phyloP scores from a whole-genome alignment of 2,888 invertebrate genomes.

The Nomada ruficornis region DNA sequence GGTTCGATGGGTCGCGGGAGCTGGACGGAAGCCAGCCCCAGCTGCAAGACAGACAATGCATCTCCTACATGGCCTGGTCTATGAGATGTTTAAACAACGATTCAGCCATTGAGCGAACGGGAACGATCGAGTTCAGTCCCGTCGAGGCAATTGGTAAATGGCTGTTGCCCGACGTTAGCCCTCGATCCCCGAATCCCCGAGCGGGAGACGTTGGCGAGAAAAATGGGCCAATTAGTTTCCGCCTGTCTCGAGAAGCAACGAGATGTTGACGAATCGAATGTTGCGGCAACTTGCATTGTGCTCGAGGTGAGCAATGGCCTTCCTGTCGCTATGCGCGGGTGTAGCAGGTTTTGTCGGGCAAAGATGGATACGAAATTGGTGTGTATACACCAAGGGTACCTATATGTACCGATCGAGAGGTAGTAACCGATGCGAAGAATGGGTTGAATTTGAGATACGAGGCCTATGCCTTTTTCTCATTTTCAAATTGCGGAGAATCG shows the following conservation, averaged over 20 bases:
- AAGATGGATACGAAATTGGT: not conserved
- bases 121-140: slow-evolving; percentile 25
- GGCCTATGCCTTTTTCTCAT: no score
- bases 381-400: not conserved
- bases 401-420: not conserved
- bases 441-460: not conserved
- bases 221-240: slow-evolving; percentile 53
- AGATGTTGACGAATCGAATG: slow-evolving; percentile 43
- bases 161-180: slow-evolving; percentile 24
- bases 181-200: not conserved
- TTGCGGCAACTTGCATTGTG: slow-evolving; percentile 12
- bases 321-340: slow-evolving; percentile 3
- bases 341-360: not conserved
- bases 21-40: slow-evolving; percentile 35
- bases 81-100: slow-evolving; percentile 59
- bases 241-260: slow-evolving; percentile 37
- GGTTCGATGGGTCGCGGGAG: slow-evolving; percentile 28
- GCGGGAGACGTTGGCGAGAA: slow-evolving; percentile 37
- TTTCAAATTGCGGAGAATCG: no score
- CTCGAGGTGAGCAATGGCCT: not conserved
- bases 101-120: not conserved
- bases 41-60: slow-evolving; percentile 33
- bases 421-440: not conserved
- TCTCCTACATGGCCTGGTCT: slow-evolving; percentile 21
- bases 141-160: slow-evolving; percentile 53